phyloP scores from a whole-genome alignment of 2,888 invertebrate species.

The Steromphala cineraria region DNA sequence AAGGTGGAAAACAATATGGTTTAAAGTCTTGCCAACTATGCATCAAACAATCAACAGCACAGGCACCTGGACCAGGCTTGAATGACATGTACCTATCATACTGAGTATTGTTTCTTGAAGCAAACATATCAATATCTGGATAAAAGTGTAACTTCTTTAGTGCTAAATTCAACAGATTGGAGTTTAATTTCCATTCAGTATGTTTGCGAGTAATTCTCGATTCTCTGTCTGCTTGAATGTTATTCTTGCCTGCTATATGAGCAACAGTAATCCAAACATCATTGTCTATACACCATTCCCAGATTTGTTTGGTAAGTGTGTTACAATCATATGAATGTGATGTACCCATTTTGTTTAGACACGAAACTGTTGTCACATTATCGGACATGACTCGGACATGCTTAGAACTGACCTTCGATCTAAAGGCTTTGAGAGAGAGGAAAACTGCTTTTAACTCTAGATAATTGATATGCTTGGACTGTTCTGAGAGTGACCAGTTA shows the following conservation, averaged over 20 bases:
- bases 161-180: neutral
- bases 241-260: constrained; percentile 21
- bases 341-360: constrained; percentile 20
- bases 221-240: constrained; percentile 21
- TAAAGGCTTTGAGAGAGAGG: neutral
- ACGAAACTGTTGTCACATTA: constrained; percentile 4
- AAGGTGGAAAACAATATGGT: too few species aligned
- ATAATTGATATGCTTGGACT: neutral
- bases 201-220: neutral
- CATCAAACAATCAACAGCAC: too few species aligned
- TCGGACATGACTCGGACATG: constrained; percentile 14
- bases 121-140: constrained; percentile 32
- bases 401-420: neutral
- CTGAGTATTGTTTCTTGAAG: too few species aligned
- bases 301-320: constrained; percentile 19
- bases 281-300: constrained; percentile 16
- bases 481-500: neutral
- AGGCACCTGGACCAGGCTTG: too few species aligned
- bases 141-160: neutral
- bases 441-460: neutral
- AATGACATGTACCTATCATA: too few species aligned
- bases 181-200: constrained; percentile 31
- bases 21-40: too few species aligned
- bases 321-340: constrained; percentile 19
- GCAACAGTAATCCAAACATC: too few species aligned